phyloP scores from a whole-genome alignment of 2,888 invertebrate species.

The Xylota segnis region DNA sequence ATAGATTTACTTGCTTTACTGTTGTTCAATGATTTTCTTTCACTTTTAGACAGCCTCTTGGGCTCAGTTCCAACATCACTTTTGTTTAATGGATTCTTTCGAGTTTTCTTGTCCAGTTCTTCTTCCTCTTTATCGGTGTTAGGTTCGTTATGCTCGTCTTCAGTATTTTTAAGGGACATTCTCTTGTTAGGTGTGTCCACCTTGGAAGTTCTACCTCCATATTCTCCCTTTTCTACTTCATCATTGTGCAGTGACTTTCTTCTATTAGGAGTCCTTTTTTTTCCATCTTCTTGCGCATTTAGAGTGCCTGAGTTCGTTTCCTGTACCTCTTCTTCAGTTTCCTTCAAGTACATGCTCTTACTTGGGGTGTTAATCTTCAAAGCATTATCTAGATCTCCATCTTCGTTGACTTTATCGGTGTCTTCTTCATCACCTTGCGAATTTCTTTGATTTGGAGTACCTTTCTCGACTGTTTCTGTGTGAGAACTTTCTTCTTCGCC shows the following conservation, averaged over 20 bases:
- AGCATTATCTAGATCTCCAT: not conserved
- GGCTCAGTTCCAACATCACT: not conserved
- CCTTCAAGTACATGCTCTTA: not conserved
- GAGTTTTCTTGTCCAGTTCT: not conserved
- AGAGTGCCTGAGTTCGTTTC: not conserved
- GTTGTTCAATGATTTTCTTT: conserved; percentile 9
- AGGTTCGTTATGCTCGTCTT: not conserved
- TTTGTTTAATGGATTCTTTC: not conserved
- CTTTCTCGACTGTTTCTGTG: not conserved
- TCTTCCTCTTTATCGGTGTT: not conserved
- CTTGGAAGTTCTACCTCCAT: not conserved
- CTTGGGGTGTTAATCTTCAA: not conserved
- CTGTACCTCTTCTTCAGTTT: not conserved
- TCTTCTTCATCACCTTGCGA: not conserved
- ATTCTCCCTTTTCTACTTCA: not conserved
- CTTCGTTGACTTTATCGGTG: not conserved
- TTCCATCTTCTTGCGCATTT: not conserved
- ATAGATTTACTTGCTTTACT: not conserved
- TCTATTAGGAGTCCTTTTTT: not conserved
- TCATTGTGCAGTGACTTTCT: not conserved
- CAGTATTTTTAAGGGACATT: not conserved
- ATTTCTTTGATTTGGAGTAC: not conserved
- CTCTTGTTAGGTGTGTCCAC: not conserved
- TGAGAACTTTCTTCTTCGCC: not conserved
- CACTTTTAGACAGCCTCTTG: not conserved